Base-by-base conservation (phyloP, 1,140 invertebrate species). In the Diprion similis region DNA sequence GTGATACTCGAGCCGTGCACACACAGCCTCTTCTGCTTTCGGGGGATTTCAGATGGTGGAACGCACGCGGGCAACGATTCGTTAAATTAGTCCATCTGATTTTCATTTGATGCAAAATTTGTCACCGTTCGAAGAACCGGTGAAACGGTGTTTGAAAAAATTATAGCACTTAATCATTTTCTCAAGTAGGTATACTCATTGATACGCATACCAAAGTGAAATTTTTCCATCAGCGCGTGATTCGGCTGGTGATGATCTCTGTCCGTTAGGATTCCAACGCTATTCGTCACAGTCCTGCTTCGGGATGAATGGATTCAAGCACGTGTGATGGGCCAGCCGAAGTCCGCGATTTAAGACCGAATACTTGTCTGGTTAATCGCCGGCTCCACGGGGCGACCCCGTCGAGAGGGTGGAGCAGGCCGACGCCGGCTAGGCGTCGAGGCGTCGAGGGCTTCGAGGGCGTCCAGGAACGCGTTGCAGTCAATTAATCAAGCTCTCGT, bases 401-500 rank as follows among this genome's bases (percentile, higher is more conserved):
- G 66, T 68, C 37, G 18, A 18, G 66, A 68, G 66, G 66, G 66
- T 68, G 66, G 66, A 68, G 66, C 66, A 68, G 15, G 37, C 17
- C 19, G 66, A 68, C 66, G 66, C 66, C 66, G 18, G 66, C 13
- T 11, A 19, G 15, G 66, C 66, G 66, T 68, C 66, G 66, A 19
- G 15, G 66, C 66, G 66, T 68, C 66, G 66, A 68, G 66, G 66
- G 11, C 11, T 68, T 18, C 15, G 13, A 18, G 17, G 66, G 15
- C 15, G 15, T 19, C 66, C 15, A 8, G 10, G 17, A 64, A 18
- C 78, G 79, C 79, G 79, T 80, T 78, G 73, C 73, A 72, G 72
- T 75, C 76, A 74, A 82, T 82, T 78, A 77, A 81, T 82, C 80
- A 81, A 70, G 24, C 46, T 72, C 74, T 78, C 76, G 80, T 78